Evolutionary conservation across 2,888 invertebrate species (phyloP).

Genomic region (Andrena minutula): DNA sequence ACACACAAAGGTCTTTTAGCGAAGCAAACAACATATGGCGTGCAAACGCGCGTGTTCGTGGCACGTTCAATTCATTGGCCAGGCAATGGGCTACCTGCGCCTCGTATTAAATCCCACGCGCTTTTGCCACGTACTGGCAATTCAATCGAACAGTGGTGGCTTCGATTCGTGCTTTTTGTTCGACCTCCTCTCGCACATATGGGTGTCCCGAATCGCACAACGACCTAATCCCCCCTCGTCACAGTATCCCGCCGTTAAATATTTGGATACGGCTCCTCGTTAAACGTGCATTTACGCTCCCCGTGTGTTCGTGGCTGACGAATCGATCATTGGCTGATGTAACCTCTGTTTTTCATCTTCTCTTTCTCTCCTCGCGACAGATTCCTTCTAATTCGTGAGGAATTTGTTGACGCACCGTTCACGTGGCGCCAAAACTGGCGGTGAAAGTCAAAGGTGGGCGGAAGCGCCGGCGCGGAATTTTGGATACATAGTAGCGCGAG

Average conservation of each 20-base stretch:
- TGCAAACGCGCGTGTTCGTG: slow-evolving; percentile 64
- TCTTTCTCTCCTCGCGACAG: neutral
- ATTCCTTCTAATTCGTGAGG: neutral
- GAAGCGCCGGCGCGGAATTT: slow-evolving; percentile 24
- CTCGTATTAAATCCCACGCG: slow-evolving; percentile 75
- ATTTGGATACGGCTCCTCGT: slow-evolving; percentile 46
- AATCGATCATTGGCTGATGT: slow-evolving; percentile 17
- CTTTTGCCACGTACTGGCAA: slow-evolving; percentile 67
- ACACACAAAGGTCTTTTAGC: slow-evolving; percentile 74
- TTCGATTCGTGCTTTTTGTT: slow-evolving; percentile 65
- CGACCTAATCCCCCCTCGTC: slow-evolving; percentile 37
- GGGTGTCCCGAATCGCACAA: slow-evolving; percentile 54
- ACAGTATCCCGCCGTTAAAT: slow-evolving; percentile 50
- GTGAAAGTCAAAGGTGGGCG: slow-evolving; percentile 56
- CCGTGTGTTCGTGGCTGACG: neutral
- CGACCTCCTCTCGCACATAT: slow-evolving; percentile 61
- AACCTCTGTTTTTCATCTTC: neutral
- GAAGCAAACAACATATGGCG: slow-evolving; percentile 78
- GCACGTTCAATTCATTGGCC: slow-evolving; percentile 75
- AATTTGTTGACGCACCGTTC: neutral
- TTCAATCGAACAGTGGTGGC: slow-evolving; percentile 67
- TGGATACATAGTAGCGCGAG: slow-evolving; percentile 10
- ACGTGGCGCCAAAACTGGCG: slow-evolving; percentile 41
- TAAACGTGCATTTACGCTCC: slow-evolving; percentile 35
- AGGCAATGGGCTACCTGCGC: slow-evolving; percentile 76